phyloP scores from a whole-genome alignment of 2,888 invertebrate genomes.

The Serripes groenlandicus region DNA sequence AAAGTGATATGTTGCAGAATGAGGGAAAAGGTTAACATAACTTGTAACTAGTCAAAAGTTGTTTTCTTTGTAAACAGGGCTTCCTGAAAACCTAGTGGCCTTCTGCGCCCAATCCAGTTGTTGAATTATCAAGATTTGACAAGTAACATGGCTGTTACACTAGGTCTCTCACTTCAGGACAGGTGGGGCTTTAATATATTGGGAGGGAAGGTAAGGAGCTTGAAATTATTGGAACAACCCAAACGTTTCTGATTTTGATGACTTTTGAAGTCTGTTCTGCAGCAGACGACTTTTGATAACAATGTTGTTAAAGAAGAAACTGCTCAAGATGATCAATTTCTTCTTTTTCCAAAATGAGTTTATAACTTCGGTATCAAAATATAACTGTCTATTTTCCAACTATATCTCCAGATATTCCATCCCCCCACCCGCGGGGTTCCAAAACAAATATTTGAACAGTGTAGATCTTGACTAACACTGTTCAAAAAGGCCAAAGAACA shows the following conservation, averaged over 20 bases:
- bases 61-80: conserved; percentile 55
- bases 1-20: neutral
- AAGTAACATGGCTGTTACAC: conserved; percentile 29
- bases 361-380: neutral
- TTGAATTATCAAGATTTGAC: conserved; percentile 24
- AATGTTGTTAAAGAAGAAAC: neutral
- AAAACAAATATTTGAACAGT: too few relatives aligned
- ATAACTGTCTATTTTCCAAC: neutral
- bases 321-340: neutral
- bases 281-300: neutral
- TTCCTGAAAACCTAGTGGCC: conserved; percentile 43
- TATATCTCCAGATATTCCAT: too few relatives aligned
- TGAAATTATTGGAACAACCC: too few relatives aligned
- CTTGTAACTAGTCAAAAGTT: conserved; percentile 61
- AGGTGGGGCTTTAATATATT: conserved; percentile 28
- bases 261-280: neutral
- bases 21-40: neutral
- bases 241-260: too few relatives aligned
- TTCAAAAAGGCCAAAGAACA: too few relatives aligned
- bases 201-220: neutral
- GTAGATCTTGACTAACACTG: too few relatives aligned
- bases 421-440: too few relatives aligned
- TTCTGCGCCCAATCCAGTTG: neutral
- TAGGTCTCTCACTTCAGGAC: conserved; percentile 18
- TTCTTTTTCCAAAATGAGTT: neutral